Base-by-base conservation (phyloP, 2,888 invertebrate genomes). In the Diploptera punctata region DNA sequence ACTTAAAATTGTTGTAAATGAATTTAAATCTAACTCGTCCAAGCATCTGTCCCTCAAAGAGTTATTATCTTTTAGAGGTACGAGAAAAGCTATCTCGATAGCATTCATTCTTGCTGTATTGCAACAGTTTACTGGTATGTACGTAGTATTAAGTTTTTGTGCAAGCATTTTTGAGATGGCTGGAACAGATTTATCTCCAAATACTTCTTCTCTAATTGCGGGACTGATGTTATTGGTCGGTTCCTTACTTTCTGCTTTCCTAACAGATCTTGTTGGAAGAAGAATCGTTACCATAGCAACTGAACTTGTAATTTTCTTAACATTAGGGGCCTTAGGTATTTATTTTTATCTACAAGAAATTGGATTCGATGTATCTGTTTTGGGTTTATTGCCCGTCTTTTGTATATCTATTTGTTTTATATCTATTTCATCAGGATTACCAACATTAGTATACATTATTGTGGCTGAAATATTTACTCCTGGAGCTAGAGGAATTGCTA, bases 41-140 rank as follows among this genome's bases (percentile, higher is more conserved):
- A n/a, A 21, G 9, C 19, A 61, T 2, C 18, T 16, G 33, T n/a
- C n/a, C 1, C 2, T 61, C 9, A 13, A n/a, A 9, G 83, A 85
- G 69, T 13, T 44, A 9, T 5, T 69, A 19, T 44, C 44, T 2
- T 24, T 54, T 7, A 26, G 69, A 3, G 69, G 43, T 9, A 69
- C 61, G n/a, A 21, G 57, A 5, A 57, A 18, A 18, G 84, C 81
- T 29, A 62, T 84, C 44, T 75, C 82, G n/a, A 82, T 85, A 19
- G 77, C 80, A 0, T 57, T 83, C n/a, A 81, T 80, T 21, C 78
- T 84, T 16, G 78, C 83, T 70, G 74, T 78, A 26, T 82, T 82
- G 24, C 86, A 86, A 76, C 86, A 86, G 73, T 74, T 83, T 3
- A 81, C 82, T 57, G 86, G 86, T 21, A 82, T 85, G 72, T 80